A percentile compares a stretch with the other conserved stretches of the same genome.
Conservation (phyloP, 1,140 invertebrate species). For the Drosophila melanica region DNA sequence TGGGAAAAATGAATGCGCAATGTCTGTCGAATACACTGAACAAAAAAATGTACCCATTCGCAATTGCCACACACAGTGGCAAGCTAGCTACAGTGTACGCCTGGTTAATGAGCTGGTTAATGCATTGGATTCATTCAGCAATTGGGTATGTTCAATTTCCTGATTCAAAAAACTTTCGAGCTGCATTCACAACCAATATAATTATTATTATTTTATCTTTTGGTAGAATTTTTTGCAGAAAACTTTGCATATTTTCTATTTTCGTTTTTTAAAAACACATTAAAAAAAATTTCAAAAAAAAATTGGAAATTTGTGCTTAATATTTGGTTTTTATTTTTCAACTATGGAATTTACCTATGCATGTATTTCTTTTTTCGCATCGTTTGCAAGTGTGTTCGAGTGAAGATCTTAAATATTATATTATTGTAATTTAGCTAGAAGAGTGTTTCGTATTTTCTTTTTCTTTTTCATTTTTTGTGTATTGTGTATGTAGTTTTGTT, state of each 20-base stretch:
- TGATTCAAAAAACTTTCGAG: constrained; percentile 73
- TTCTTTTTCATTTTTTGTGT: constrained; percentile 53
- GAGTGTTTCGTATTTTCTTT: constrained; percentile 40
- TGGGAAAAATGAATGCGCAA: constrained; percentile 31
- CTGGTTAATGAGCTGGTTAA: constrained; percentile 44
- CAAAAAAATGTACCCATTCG: constrained; percentile 40
- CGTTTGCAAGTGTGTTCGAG: constrained; percentile 52
- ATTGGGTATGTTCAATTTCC: constrained; percentile 57
- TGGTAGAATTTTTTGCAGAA: constrained; percentile 41
- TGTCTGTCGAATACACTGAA: constrained; percentile 50
- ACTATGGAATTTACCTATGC: constrained; percentile 57
- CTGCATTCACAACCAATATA: constrained; percentile 80
- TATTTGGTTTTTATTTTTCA: constrained; percentile 48
- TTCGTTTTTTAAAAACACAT: constrained; percentile 32
- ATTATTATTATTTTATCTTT: constrained; percentile 65
- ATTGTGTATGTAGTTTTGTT: constrained; percentile 41
- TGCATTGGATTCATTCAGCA: constrained; percentile 63
- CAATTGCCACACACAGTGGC: constrained; percentile 24
- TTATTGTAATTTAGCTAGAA: constrained; percentile 80
- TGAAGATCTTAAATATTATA: constrained; percentile 73
- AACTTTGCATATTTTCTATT: constrained; percentile 22
- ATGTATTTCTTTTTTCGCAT: constrained; percentile 34
- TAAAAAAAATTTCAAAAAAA: constrained; percentile 53
- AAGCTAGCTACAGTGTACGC: constrained; percentile 39
- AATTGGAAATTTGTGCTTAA: constrained; percentile 51